Evolutionary conservation across 2,113 vertebrate genomes (phyloP).

Genomic region (Dipodomys stephensi): DNA sequence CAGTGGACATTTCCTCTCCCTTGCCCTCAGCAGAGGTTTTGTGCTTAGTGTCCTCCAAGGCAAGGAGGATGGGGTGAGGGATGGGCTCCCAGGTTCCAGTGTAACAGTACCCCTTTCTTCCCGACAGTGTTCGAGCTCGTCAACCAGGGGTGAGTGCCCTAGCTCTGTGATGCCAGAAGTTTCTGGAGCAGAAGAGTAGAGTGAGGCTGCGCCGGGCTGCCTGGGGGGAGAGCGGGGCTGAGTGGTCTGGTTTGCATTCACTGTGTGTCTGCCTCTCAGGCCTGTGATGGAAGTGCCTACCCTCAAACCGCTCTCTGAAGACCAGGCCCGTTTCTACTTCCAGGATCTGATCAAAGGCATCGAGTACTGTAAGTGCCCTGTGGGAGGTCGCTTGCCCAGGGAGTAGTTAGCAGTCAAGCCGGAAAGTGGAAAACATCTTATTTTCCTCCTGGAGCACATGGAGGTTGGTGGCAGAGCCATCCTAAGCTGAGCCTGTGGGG

Average conservation of each 20-base stretch:
- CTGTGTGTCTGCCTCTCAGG: slow-evolving; percentile 81
- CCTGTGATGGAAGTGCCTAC: slow-evolving; percentile 98
- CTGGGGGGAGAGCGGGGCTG: neutral
- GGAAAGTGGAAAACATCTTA: neutral
- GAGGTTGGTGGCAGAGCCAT: neutral
- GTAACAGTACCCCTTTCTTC: slow-evolving; percentile 71
- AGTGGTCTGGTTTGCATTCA: neutral
- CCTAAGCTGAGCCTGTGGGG: neutral
- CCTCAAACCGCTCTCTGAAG: slow-evolving; percentile 94
- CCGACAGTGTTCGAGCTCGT: slow-evolving; percentile 97
- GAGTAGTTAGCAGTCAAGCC: neutral
- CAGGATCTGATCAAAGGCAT: slow-evolving; percentile 98
- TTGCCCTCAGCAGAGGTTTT: neutral
- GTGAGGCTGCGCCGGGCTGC: neutral
- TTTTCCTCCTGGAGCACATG: neutral
- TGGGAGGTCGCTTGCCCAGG: neutral
- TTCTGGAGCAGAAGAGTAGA: neutral
- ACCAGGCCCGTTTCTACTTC: slow-evolving; percentile 98
- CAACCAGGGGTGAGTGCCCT: slow-evolving; percentile 94
- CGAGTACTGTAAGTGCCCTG: slow-evolving; percentile 93
- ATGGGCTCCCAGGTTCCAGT: neutral
- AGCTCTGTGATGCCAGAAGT: neutral
- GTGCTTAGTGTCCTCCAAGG: neutral
- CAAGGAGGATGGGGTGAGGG: neutral
- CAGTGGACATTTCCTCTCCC: neutral